A percentile compares a stretch with the other conserved stretches of the same genome.
These are phyloP conservation scores for Nomada fucata DNA, from an alignment of 2,888 invertebrate species.

Conservation along the genomic window DNA sequence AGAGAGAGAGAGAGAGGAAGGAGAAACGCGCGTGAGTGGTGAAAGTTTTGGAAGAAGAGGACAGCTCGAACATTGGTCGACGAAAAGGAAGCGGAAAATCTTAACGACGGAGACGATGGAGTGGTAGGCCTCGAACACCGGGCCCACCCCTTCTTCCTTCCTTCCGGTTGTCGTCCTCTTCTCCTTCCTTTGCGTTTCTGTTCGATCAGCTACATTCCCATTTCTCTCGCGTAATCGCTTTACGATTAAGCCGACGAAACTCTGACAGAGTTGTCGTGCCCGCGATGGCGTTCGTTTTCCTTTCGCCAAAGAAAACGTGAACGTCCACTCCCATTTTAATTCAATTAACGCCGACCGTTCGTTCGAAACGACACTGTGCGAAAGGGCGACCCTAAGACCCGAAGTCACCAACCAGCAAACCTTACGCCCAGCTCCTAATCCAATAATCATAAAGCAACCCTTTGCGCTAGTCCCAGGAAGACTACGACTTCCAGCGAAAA, in stretches of 20 bases:
- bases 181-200: neutral
- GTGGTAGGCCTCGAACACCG: slow-evolving; percentile 56
- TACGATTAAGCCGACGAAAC: neutral
- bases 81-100: slow-evolving; percentile 52
- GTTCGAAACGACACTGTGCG: neutral
- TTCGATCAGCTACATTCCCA: neutral
- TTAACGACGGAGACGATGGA: slow-evolving; percentile 57
- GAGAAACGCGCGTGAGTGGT: slow-evolving; percentile 31
- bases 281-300: neutral
- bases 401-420: neutral
- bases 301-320: too few species aligned
- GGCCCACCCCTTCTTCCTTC: slow-evolving; percentile 41
- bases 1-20: neutral
- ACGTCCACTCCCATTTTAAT: neutral
- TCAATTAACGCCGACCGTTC: neutral
- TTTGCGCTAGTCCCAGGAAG: neutral
- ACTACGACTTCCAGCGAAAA: too few species aligned
- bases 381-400: neutral
- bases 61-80: slow-evolving; percentile 19
- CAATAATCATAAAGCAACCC: neutral
- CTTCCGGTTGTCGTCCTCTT: slow-evolving; percentile 16
- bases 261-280: neutral
- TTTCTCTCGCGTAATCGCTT: neutral
- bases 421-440: neutral
- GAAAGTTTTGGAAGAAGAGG: slow-evolving; percentile 44